Base-by-base conservation (phyloP, 1,140 invertebrate species). In the Drosophila mayri region DNA sequence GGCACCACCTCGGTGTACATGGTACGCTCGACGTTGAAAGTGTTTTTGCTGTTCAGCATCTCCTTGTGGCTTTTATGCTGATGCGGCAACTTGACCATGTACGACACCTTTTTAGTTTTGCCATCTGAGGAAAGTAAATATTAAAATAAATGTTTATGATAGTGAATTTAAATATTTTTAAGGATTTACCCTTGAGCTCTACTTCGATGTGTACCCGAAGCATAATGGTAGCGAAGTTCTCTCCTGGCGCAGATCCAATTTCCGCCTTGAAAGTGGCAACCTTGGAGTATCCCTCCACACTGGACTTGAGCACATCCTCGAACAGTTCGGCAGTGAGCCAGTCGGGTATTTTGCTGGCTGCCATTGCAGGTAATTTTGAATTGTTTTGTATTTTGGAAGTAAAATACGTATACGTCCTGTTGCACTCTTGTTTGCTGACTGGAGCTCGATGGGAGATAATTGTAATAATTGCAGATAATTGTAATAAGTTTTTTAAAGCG, bases 161-260 rank as follows among this genome's bases (percentile, higher is more conserved):
- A 2, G 9, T 65, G 2, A 0, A 14, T 1, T 9, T 0, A 11
- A 50, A 30, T 8, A 30, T 8, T 30, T 7, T 2, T 14, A n/a
- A 3, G 1, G 3, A 79, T 32, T 68, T 41, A 91, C 90, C 90
- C 8, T 76, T 46, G 22, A 90, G 41, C 52, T 87, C 82, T 4
- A 84, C 67, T n/a, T 90, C 81, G 8, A 91, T 75, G 25, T 72
- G 67, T 6, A 92, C 41, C 12, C 81, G 55, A 25, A 92, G 22
- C 76, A 79, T 84, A 1, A 87, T 47, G 1, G 64, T 80, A 41
- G 90, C 72, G 54, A 90, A 91, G 52, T 91, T 91, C 60, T 91
- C 90, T 1, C 90, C 90, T 9, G 79, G 72, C 0, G 65, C 68
- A 1, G 71, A 57, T 49, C 82, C 90, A 1, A 25, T 43, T 9